Evolutionary conservation across 2,888 invertebrate genomes (phyloP).

Genomic region (Drosophila engyochracea): DNA sequence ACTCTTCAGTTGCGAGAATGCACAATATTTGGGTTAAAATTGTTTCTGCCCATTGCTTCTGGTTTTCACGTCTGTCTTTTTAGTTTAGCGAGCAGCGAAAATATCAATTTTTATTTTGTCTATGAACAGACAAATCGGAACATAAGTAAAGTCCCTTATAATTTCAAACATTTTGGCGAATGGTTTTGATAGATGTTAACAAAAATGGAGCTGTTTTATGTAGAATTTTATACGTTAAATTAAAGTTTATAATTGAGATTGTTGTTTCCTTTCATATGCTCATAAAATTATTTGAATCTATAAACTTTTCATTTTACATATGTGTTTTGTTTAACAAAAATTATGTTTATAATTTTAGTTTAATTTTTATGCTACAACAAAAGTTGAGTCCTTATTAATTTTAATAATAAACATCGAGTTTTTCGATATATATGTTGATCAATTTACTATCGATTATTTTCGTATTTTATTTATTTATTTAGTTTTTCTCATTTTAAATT

Average conservation of each 20-base stretch:
- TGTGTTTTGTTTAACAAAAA: not conserved
- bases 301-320: not conserved
- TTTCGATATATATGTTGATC: not conserved
- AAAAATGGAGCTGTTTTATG: not conserved
- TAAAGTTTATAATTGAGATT: not conserved
- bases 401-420: not conserved
- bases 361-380: not conserved
- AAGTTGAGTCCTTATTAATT: not conserved
- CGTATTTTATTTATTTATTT: not conserved
- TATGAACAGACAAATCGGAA: slow-evolving; percentile 4
- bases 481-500: not conserved
- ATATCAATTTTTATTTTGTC: slow-evolving; percentile 40
- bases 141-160: slow-evolving; percentile 6
- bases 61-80: slow-evolving; percentile 56
- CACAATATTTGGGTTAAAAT: slow-evolving; percentile 72
- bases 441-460: not conserved
- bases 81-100: slow-evolving; percentile 23
- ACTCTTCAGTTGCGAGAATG: slow-evolving; percentile 47
- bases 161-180: not conserved
- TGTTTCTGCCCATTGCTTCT: slow-evolving; percentile 49
- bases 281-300: not conserved
- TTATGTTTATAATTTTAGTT: not conserved
- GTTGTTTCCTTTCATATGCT: not conserved
- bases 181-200: not conserved
- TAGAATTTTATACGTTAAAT: not conserved